Percentiles rank a stretch among this genome's conserved stretches.
phyloP scores from a whole-genome alignment of 2,113 vertebrate genomes.

The Entelurus aequoreus region DNA sequence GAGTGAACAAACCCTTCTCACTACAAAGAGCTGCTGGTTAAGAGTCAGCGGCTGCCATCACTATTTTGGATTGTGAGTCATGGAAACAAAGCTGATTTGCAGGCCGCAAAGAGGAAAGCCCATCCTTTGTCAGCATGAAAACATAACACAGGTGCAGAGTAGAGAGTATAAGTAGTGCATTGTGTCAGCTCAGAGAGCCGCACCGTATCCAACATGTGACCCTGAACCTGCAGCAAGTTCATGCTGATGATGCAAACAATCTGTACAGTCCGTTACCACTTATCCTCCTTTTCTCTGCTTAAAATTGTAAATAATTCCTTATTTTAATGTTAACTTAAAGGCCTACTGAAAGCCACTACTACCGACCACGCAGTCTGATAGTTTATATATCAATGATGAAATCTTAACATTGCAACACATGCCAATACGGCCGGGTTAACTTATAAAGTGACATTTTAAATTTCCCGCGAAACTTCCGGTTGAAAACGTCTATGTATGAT shows the following conservation, averaged over 20 bases:
- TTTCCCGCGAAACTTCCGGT: too few species aligned
- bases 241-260: slow-evolving; percentile 9
- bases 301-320: too few species aligned
- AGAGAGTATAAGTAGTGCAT: slow-evolving; percentile 34
- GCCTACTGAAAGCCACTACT: too few species aligned
- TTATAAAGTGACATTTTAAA: too few species aligned
- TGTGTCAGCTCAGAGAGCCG: slow-evolving; percentile 19
- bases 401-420: too few species aligned
- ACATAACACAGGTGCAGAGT: slow-evolving; percentile 54
- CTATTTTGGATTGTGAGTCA: slow-evolving; percentile 58
- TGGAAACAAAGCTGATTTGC: slow-evolving; percentile 45
- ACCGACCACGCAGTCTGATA: too few species aligned
- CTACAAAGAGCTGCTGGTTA: slow-evolving; percentile 37
- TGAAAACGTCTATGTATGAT: too few species aligned
- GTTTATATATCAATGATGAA: too few species aligned
- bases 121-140: slow-evolving; percentile 49
- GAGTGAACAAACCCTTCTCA: slow-evolving; percentile 22
- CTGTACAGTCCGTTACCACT: too few species aligned
- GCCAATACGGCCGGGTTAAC: too few species aligned
- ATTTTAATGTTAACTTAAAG: too few species aligned
- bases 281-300: too few species aligned
- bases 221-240: slow-evolving; percentile 15
- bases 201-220: slow-evolving; percentile 17
- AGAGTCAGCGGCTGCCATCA: slow-evolving; percentile 35
- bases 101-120: slow-evolving; percentile 37